Conservation (phyloP, 1,140 invertebrate species). For the Cepaea nemoralis region DNA sequence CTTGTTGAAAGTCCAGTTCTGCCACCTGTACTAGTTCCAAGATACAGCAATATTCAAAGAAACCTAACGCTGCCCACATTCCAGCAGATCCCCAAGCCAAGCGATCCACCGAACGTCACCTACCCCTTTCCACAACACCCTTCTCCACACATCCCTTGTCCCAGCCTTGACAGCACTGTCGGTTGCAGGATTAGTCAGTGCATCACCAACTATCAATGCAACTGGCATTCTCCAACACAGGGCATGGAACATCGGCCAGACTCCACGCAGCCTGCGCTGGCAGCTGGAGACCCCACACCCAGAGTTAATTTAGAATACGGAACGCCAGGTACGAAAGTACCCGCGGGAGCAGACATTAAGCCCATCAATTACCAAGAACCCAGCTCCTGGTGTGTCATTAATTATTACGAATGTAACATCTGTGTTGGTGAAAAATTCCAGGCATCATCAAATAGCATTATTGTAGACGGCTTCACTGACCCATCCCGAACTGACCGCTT, state of each 20-base stretch:
- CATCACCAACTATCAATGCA: too few species aligned
- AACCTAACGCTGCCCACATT: conserved; percentile 81
- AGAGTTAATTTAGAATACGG: background rate
- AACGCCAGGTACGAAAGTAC: background rate
- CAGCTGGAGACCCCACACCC: background rate
- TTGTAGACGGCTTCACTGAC: conserved; percentile 97
- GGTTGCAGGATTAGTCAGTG: too few species aligned
- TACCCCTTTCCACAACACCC: conserved; percentile 74
- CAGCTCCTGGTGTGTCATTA: conserved; percentile 94
- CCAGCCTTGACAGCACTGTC: conserved; percentile 78
- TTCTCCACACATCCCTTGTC: conserved; percentile 62
- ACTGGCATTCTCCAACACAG: too few species aligned
- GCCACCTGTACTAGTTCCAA: conserved; percentile 94
- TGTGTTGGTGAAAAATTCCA: conserved; percentile 95
- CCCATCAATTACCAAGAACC: conserved; percentile 82
- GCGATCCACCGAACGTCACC: conserved; percentile 95
- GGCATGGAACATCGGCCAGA: background rate
- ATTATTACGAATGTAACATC: conserved; percentile 96
- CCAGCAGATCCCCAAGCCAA: conserved; percentile 84
- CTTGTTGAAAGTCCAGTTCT: conserved; percentile 80
- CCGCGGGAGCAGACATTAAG: background rate
- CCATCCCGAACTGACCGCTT: conserved; percentile 89
- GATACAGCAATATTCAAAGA: conserved; percentile 94
- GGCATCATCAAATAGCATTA: conserved; percentile 89
- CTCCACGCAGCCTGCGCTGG: background rate